Conservation (phyloP, 2,888 invertebrate genomes). For the Pachycephus smyrnensis region DNA sequence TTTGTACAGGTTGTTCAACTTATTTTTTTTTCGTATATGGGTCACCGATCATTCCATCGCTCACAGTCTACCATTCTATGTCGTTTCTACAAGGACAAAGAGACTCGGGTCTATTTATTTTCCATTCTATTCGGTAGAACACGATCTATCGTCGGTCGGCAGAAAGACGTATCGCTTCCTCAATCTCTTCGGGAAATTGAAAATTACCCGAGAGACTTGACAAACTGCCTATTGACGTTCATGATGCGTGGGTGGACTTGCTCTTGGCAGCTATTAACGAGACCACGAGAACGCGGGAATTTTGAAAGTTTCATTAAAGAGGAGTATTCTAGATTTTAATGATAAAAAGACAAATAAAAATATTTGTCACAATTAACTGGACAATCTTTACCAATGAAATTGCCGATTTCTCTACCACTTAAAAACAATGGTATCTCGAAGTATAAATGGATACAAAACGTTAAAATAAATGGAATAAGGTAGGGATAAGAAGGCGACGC, state of each 20-base stretch:
- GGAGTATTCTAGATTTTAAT: neutral
- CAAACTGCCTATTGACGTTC: conserved; percentile 12
- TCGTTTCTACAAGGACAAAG: conserved; percentile 15
- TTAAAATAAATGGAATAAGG: neutral
- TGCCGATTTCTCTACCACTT: neutral
- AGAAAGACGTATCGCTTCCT: conserved; percentile 10
- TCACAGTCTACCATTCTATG: neutral
- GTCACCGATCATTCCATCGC: neutral
- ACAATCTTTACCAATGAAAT: neutral
- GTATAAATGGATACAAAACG: neutral
- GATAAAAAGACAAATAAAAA: neutral
- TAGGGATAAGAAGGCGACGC: neutral
- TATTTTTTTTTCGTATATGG: neutral
- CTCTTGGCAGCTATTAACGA: neutral
- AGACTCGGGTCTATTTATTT: conserved; percentile 16
- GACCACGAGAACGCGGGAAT: neutral
- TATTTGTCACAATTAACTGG: neutral
- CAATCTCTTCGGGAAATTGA: conserved; percentile 18
- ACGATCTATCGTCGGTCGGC: conserved; percentile 15
- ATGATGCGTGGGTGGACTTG: neutral
- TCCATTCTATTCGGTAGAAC: conserved; percentile 12
- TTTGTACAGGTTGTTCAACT: neutral
- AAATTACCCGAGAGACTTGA: conserved; percentile 20
- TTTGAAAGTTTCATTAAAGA: neutral
- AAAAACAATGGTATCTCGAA: neutral